Evolutionary conservation across 2,888 invertebrate species (phyloP), one percentile per base, ranked within the genome.

Genomic region (Parnassius orleans): DNA sequence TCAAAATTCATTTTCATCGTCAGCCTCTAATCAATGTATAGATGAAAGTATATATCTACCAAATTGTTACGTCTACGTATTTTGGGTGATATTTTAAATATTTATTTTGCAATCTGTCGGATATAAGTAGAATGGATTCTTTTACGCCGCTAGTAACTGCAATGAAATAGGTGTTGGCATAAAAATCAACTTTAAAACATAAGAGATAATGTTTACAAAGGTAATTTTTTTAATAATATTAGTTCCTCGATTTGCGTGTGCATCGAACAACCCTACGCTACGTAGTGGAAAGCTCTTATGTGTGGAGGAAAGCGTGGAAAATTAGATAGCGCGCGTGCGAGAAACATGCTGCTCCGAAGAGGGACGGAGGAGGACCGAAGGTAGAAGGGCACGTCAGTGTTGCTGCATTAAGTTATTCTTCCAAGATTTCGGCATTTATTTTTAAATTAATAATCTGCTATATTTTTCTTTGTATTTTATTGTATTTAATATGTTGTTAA

Each of bases 241-340:
- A 43, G 7, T 48, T 48, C 48, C 3, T 47, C n/a, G 15, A 48
- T 14, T 48, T 9, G n/a, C 11, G 14, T 48, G 48, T 14, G 7
- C 14, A 48, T 48, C 12, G 14, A 10, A 41, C 46, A 52, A 42
- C 54, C 19, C 10, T 52, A 53, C 46, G 46, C 53, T 47, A 10
- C 41, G 14, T 19, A 58, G 24, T 68, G 72, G 74, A 77, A 82
- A 83, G 83, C 81, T 83, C 81, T 64, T 15, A 44, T 63, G 42
- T 15, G 52, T 52, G 41, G 70, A 76, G 83, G 78, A 84, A 86
- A 86, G 84, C 80, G 80, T 79, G 79, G 80, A 80, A 79, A 83
- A 82, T 77, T 75, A 81, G 72, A 72, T 81, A 78, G 81, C 80
- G 84, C 84, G 83, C 83, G 83, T 77, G 81, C 76, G 76, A 67